Conservation (phyloP, 2,797 vertebrate species). For the Hybognathus amarus region DNA sequence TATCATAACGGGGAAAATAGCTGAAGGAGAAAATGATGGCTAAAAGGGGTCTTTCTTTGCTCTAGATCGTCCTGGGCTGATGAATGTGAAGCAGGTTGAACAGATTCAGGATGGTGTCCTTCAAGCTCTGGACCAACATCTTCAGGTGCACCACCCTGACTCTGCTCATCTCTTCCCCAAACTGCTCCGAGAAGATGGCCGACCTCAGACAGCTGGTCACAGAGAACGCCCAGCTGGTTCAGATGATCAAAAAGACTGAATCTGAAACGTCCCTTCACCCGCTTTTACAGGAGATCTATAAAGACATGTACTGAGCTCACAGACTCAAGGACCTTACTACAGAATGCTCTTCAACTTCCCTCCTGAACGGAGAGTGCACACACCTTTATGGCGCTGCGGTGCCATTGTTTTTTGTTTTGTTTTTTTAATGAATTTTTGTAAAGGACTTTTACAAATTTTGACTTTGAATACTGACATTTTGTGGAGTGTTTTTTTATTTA, state of each 20-base stretch:
- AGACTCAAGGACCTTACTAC: conserved; percentile 29
- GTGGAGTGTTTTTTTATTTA: conserved; percentile 34
- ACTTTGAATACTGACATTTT: conserved; percentile 49
- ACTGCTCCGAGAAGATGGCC: conserved; percentile 99
- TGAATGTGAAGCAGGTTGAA: conserved; percentile 95
- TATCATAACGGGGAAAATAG: not conserved
- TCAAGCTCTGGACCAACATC: conserved; percentile 91
- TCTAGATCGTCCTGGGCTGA: conserved; percentile 94
- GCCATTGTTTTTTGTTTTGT: conserved; percentile 41
- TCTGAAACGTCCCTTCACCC: conserved; percentile 95
- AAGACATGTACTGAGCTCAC: conserved; percentile 93
- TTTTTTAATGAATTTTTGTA: conserved; percentile 44
- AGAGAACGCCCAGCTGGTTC: conserved; percentile 94
- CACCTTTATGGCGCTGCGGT: conserved; percentile 31
- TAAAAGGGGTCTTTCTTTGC: not conserved
- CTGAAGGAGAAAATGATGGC: not conserved
- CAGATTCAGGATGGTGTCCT: conserved; percentile 97
- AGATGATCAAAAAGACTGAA: conserved; percentile 98
- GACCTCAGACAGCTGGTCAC: conserved; percentile 98
- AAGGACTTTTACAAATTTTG: conserved; percentile 54
- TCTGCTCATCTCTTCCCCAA: conserved; percentile 97
- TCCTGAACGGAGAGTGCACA: conserved; percentile 39
- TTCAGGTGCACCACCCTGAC: conserved; percentile 93
- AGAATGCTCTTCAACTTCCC: conserved; percentile 7
- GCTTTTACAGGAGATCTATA: conserved; percentile 98